These are phyloP conservation scores for Pyrgus malvae DNA, from an alignment of 2,888 invertebrate genomes.

Conservation along the genomic window DNA sequence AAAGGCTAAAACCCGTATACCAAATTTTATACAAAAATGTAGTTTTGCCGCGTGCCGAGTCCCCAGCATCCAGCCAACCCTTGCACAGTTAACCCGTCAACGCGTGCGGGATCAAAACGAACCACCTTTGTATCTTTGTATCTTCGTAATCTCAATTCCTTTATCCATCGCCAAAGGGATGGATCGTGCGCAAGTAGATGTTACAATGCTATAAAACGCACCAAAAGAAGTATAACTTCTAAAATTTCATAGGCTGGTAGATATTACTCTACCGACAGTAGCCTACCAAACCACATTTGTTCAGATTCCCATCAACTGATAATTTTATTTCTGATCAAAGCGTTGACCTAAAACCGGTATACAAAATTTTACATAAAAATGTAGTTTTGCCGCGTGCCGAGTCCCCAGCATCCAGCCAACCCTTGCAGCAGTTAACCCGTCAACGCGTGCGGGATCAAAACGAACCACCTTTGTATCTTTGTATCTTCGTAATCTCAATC, in stretches of 20 bases:
- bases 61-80: conserved; percentile 66
- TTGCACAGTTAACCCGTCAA: conserved; percentile 61
- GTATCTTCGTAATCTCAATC: conserved; percentile 59
- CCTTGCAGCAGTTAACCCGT: conserved; percentile 58
- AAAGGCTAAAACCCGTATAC: too few relatives aligned
- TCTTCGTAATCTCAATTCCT: conserved; percentile 61
- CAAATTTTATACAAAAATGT: neutral
- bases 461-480: conserved; percentile 55
- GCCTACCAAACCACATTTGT: too few relatives aligned
- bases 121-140: conserved; percentile 55
- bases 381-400: neutral
- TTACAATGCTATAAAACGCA: neutral
- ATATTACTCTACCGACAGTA: too few relatives aligned
- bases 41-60: neutral
- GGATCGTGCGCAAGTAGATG: conserved; percentile 63
- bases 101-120: conserved; percentile 72
- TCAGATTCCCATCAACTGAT: too few relatives aligned
- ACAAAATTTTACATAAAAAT: neutral
- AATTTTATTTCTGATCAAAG: too few relatives aligned
- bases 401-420: conserved; percentile 66
- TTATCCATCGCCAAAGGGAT: conserved; percentile 69
- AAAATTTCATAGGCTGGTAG: too few relatives aligned
- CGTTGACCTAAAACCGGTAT: too few relatives aligned
- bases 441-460: conserved; percentile 73
- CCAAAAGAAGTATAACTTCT: too few relatives aligned